Evolutionary conservation across 2,888 invertebrate species (phyloP).

Genomic region (Nymphalis polychloros): DNA sequence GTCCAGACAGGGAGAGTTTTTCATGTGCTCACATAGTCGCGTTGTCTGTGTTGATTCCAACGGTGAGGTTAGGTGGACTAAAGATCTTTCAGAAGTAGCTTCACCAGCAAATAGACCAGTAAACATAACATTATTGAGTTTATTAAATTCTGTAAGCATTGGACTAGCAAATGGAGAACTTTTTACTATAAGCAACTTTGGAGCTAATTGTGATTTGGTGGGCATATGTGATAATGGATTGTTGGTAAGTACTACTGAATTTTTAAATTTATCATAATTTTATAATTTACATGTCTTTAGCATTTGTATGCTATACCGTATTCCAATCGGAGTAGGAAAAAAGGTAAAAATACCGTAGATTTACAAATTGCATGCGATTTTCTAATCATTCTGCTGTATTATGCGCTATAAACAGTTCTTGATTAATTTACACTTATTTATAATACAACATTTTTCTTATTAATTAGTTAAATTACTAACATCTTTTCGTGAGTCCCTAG

Average conservation of each 20-base stretch:
- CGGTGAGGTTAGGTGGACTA: constrained; percentile 60
- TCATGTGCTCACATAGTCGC: constrained; percentile 67
- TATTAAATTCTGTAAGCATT: constrained; percentile 62
- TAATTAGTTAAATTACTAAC: too few species aligned
- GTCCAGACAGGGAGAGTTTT: constrained; percentile 58
- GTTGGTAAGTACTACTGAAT: constrained; percentile 53
- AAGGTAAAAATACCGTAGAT: too few species aligned
- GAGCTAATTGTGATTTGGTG: constrained; percentile 53
- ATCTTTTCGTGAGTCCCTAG: too few species aligned
- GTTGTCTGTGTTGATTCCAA: constrained; percentile 56
- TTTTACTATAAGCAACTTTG: constrained; percentile 57
- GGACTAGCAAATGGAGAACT: constrained; percentile 70
- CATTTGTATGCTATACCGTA: too few species aligned
- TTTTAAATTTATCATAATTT: not conserved
- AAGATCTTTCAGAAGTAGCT: constrained; percentile 55
- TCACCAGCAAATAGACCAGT: constrained; percentile 73
- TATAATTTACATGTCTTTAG: too few species aligned
- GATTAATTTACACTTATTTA: too few species aligned
- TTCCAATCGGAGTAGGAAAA: too few species aligned
- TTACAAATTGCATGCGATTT: too few species aligned
- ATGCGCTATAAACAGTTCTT: too few species aligned
- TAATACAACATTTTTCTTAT: too few species aligned
- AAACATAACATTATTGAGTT: constrained; percentile 63
- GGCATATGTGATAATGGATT: constrained; percentile 66
- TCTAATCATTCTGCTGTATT: too few species aligned